Evolutionary conservation across 2,113 vertebrate genomes (phyloP), one percentile per base, ranked within the genome.

Genomic region (Bambusicola thoracicus): DNA sequence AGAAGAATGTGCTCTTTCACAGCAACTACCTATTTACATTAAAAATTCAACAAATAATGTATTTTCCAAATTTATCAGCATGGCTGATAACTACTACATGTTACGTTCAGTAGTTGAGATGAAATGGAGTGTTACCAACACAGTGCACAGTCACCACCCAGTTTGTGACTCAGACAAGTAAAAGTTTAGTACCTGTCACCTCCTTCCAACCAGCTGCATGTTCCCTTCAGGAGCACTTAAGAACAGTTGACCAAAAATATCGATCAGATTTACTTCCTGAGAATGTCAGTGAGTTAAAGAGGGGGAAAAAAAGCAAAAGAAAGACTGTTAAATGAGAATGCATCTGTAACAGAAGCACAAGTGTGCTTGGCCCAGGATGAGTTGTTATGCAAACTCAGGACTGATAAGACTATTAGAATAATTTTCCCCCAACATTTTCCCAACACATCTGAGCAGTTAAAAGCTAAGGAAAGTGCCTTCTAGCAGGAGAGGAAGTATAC

Each of bases 271-370:
- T 34, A 17, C 15, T 32, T 63, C 59, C 25, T 53, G 21, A 14
- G 43, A 19, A 63, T 43, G 48, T 3, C 62, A 61, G 53, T 44
- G 44, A 58, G 10, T 7, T 67, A 4, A n/a, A 20, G 43, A 2
- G 2, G 6, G 1, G 5, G 4, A 4, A 3, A 16, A 13, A 8
- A 15, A 6, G 18, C 29, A 61, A 8, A 18, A 2, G 62, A 73
- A 49, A 11, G 41, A 4, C 24, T 30, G 13, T 36, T 58, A 21
- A 58, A 49, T 40, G 27, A 20, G 9, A 3, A 11, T 62, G 58
- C 21, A 14, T 9, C 51, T 58, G 51, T 43, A 46, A 2, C 10
- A 36, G 27, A 83, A 38, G 24, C 24, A 38, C 46, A 40, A 9
- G 30, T 6, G 18, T 51, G 59, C 73, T 19, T 4, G 12, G 5